Conservation (phyloP, 1,140 invertebrate genomes). For the Drosophila navojoa region DNA sequence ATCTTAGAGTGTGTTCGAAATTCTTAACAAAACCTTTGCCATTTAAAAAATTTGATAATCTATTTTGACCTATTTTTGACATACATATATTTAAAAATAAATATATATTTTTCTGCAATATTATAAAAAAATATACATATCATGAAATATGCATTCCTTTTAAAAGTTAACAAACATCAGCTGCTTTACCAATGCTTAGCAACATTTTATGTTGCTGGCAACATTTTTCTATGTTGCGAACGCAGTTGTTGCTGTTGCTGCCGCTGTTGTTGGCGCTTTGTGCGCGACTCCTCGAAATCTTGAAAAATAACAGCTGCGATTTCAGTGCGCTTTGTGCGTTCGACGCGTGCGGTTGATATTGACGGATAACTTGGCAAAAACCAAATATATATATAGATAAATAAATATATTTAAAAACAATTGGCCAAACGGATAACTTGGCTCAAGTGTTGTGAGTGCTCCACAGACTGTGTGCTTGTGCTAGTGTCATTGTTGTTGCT, state of each 20-base stretch:
- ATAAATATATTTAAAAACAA: slow-evolving; percentile 8
- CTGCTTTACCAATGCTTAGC: not conserved
- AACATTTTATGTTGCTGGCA: slow-evolving; percentile 43
- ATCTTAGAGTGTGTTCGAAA: no score
- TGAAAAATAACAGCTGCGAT: slow-evolving; percentile 54
- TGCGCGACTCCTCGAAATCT: slow-evolving; percentile 66
- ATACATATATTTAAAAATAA: no score
- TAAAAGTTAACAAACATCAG: no score
- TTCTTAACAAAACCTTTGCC: no score
- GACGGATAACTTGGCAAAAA: slow-evolving; percentile 46
- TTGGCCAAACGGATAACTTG: slow-evolving; percentile 46
- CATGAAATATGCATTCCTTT: no score
- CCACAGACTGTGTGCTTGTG: slow-evolving; percentile 1
- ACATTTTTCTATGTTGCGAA: slow-evolving; percentile 39
- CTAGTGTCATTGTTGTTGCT: not conserved
- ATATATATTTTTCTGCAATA: no score
- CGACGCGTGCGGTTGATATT: slow-evolving; percentile 72
- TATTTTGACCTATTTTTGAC: no score
- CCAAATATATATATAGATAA: not conserved
- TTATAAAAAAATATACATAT: no score
- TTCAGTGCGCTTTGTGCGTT: slow-evolving; percentile 83
- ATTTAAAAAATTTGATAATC: no score
- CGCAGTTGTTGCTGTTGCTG: slow-evolving; percentile 6
- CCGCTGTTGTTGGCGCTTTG: not conserved
- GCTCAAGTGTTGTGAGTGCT: slow-evolving; percentile 15